A percentile compares a stretch with the other conserved stretches of the same genome.
phyloP scores from a whole-genome alignment of 2,888 invertebrate species.

The Ormyrus pomaceus region DNA sequence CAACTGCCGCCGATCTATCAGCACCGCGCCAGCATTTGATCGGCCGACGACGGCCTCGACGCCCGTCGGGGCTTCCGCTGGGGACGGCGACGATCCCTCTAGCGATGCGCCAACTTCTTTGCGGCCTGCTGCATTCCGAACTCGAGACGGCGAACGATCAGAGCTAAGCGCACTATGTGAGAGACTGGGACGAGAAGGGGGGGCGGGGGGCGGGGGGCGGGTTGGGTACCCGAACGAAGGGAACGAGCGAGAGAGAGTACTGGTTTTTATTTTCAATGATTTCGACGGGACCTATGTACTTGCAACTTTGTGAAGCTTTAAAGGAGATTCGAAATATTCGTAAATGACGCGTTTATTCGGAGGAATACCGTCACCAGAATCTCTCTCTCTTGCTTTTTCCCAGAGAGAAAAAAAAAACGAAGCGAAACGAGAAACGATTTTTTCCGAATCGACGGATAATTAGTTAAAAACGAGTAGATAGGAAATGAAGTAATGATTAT shows the following conservation, averaged over 20 bases:
- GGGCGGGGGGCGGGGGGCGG: neutral
- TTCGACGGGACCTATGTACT: neutral
- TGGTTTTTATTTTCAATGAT: neutral
- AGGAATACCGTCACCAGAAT: neutral
- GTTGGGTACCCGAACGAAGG: neutral
- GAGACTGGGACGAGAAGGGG: too few species aligned
- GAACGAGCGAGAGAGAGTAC: neutral
- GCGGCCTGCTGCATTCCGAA: too few species aligned
- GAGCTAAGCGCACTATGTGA: too few species aligned
- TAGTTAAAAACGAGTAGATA: conserved; percentile 54
- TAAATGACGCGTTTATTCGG: too few species aligned
- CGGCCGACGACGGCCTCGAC: conserved; percentile 9
- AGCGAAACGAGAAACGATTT: conserved; percentile 53
- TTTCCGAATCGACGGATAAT: conserved; percentile 45
- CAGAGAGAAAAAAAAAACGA: conserved; percentile 10
- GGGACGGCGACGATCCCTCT: conserved; percentile 29
- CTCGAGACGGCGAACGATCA: too few species aligned
- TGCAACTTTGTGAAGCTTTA: too few species aligned
- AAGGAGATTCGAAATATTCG: too few species aligned
- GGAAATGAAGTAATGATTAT: conserved; percentile 47
- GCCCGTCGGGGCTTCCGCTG: neutral
- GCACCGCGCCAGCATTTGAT: conserved; percentile 74
- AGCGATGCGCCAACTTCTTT: neutral
- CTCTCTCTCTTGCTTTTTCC: conserved; percentile 45
- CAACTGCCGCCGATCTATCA: conserved; percentile 72